Conservation (phyloP, 2,113 vertebrate genomes). For the Plestiodon gilberti region DNA sequence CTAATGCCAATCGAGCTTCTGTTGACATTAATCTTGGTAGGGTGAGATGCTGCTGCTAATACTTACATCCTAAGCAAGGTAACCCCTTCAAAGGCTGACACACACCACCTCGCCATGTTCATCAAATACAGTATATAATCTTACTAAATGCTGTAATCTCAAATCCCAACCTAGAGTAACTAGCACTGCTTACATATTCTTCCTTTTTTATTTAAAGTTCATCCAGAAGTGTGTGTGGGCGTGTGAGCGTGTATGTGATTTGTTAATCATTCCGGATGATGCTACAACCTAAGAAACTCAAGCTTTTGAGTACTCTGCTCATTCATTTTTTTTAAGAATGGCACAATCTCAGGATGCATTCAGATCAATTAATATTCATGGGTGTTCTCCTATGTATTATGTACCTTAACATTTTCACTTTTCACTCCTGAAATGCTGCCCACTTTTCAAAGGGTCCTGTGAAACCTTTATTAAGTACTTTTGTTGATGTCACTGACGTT, state of each 20-base stretch:
- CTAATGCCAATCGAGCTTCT: slow-evolving; percentile 54
- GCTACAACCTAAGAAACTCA: slow-evolving; percentile 47
- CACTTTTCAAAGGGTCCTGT: slow-evolving; percentile 52
- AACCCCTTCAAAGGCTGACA: slow-evolving; percentile 65
- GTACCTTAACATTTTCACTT: slow-evolving; percentile 38
- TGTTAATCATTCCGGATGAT: slow-evolving; percentile 49
- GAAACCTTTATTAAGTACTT: slow-evolving; percentile 49
- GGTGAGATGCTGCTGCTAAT: slow-evolving; percentile 70
- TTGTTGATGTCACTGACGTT: background rate
- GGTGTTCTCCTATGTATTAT: background rate
- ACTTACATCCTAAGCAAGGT: slow-evolving; percentile 65
- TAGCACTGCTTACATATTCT: slow-evolving; percentile 73
- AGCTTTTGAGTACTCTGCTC: slow-evolving; percentile 56
- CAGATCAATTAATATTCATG: slow-evolving; percentile 12
- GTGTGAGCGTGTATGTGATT: slow-evolving; percentile 6
- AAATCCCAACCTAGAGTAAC: slow-evolving; percentile 75
- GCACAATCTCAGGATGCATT: slow-evolving; percentile 27
- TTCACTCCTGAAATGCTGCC: slow-evolving; percentile 34
- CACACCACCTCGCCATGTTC: slow-evolving; percentile 68
- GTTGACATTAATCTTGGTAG: slow-evolving; percentile 65
- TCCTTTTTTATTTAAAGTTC: slow-evolving; percentile 66
- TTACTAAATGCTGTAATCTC: slow-evolving; percentile 79
- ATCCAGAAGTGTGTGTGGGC: slow-evolving; percentile 5
- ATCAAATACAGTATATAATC: slow-evolving; percentile 75
- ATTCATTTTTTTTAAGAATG: slow-evolving; percentile 50